Conservation (phyloP, 2,888 invertebrate species). For the Chrysomela aeneicollis region DNA sequence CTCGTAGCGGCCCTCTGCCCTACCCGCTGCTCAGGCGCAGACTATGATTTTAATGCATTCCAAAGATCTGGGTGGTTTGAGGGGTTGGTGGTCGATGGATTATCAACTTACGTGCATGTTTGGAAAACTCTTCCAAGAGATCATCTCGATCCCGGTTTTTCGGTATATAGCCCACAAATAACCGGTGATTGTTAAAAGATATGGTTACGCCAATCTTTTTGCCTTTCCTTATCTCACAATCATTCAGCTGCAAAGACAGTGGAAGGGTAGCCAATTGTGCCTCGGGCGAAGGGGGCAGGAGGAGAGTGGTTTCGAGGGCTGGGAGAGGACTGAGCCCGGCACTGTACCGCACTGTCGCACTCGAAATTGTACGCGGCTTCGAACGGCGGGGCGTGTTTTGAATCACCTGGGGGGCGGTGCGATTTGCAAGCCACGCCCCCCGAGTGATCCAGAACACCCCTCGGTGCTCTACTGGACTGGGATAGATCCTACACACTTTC, state of each 20-base stretch:
- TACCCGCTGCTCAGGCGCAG: slow-evolving; percentile 62
- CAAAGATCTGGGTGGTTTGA: slow-evolving; percentile 22
- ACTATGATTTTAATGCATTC: slow-evolving; percentile 58
- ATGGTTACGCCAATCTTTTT: slow-evolving; percentile 99
- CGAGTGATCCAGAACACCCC: too few species aligned
- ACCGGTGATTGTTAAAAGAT: slow-evolving; percentile 99
- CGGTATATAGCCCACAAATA: slow-evolving; percentile 99
- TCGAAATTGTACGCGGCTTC: slow-evolving; percentile 44
- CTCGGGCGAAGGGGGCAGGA: slow-evolving; percentile 57
- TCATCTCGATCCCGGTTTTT: slow-evolving; percentile 99
- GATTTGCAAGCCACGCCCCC: too few species aligned
- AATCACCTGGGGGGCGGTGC: too few species aligned
- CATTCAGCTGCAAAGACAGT: slow-evolving; percentile 98
- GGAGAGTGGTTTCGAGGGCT: slow-evolving; percentile 49
- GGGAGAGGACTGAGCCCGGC: slow-evolving; percentile 69
- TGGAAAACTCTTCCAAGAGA: slow-evolving; percentile 98
- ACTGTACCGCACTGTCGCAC: slow-evolving; percentile 63
- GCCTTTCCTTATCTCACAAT: slow-evolving; percentile 99
- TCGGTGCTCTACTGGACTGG: neutral
- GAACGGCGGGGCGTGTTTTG: too few species aligned
- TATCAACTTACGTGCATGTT: slow-evolving; percentile 97
- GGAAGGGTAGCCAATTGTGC: slow-evolving; percentile 76
- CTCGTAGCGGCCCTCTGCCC: slow-evolving; percentile 61
- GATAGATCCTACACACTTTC: neutral
- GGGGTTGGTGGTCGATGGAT: slow-evolving; percentile 35